A percentile compares a stretch with the other conserved stretches of the same genome.
Evolutionary conservation across 2,113 vertebrate genomes (phyloP).

Genomic region (Tapirus terrestris): DNA sequence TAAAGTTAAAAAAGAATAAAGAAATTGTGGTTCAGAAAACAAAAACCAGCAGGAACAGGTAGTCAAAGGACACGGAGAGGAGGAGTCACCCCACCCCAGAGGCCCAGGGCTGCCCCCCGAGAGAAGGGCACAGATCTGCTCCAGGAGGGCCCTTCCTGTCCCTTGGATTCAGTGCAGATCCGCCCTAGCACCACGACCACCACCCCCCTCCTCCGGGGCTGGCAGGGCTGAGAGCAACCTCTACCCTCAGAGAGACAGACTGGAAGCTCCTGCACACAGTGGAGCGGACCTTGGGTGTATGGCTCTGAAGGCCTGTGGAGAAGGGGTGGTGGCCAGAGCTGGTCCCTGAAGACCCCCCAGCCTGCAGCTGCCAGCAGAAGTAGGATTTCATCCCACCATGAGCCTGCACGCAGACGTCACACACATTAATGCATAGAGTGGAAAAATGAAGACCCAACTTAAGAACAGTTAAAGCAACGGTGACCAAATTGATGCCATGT

Average conservation of each 20-base stretch:
- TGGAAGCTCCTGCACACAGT: fast-evolving
- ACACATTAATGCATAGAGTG: background rate
- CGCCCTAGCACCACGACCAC: too few relatives aligned
- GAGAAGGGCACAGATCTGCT: background rate
- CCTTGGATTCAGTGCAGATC: too few relatives aligned
- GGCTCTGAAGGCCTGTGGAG: too few relatives aligned
- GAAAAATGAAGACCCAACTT: background rate
- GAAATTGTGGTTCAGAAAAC: too few relatives aligned
- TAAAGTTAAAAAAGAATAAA: too few relatives aligned
- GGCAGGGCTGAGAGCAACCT: too few relatives aligned
- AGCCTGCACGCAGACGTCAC: background rate
- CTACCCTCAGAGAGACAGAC: background rate
- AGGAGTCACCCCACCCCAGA: too few relatives aligned
- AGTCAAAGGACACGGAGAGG: too few relatives aligned
- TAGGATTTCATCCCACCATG: background rate
- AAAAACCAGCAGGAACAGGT: too few relatives aligned
- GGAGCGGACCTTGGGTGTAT: fast-evolving
- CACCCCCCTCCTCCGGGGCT: background rate
- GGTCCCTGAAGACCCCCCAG: background rate
- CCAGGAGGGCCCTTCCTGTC: too few relatives aligned
- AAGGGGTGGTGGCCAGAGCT: background rate
- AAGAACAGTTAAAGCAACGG: background rate
- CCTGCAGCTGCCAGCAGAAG: too few relatives aligned
- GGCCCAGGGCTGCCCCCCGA: too few relatives aligned
- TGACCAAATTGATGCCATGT: background rate